Evolutionary conservation across 2,888 invertebrate genomes (phyloP), one percentile per base, ranked within the genome.

Genomic region (Caenorhabditis plicata): DNA sequence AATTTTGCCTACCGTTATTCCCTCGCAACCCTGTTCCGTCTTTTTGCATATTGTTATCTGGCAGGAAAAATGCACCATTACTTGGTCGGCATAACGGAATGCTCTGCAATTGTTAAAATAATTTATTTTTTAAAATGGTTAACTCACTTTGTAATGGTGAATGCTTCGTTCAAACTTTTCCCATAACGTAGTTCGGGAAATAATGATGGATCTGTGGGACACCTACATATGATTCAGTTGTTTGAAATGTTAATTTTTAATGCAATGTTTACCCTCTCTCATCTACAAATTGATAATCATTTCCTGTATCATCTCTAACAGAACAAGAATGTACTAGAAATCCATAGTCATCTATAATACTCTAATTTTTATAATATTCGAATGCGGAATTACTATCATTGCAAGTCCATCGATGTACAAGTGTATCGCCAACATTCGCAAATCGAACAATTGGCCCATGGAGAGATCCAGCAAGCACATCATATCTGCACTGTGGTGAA

Each of bases 71-170:
- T 73, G 71, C 7, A 80, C 73, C 50, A 54, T 54, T 50, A 76
- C 62, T 44, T 77, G 78, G 36, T 78, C 78, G 8, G 80, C 80
- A 49, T 77, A 80, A 27, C 75, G 74, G 52, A 80, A 80, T 4
- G 80, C 77, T 2, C 58, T 44, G 31, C 64, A n/a, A n/a, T n/a
- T n/a, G n/a, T n/a, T n/a, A n/a, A n/a, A n/a, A n/a, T n/a, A n/a
- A n/a, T n/a, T n/a, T n/a, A n/a, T n/a, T n/a, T n/a, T n/a, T n/a
- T n/a, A n/a, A n/a, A n/a, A n/a, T n/a, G n/a, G n/a, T n/a, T n/a
- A n/a, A n/a, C n/a, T n/a, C n/a, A n/a, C n/a, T n/a, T n/a, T n/a
- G n/a, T 47, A 5, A 71, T 68, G 25, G 75, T 68, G 48, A 60
- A 71, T 19, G 73, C 77, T 7, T 53, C 53, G 19, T 61, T 62